phyloP scores from a whole-genome alignment of 1,140 invertebrate genomes.

The Drosophila quadrilineata region DNA sequence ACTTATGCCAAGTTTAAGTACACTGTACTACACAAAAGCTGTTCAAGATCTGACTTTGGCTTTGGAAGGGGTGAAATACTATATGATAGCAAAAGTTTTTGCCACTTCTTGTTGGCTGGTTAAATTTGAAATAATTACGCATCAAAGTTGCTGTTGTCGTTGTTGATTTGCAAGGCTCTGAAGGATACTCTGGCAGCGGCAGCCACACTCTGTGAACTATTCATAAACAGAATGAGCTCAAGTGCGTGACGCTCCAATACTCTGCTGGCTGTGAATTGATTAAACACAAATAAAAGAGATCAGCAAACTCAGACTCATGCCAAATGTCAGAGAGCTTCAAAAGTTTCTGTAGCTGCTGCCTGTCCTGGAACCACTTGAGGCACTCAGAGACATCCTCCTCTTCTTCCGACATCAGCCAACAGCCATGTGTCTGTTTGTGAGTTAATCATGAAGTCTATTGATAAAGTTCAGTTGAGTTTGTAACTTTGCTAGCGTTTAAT shows the following conservation, averaged over 20 bases:
- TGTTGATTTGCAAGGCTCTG: slow-evolving; percentile 38
- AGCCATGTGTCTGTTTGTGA: slow-evolving; percentile 14
- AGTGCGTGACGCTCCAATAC: slow-evolving; percentile 61
- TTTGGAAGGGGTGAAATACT: slow-evolving; percentile 14
- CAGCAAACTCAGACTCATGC: slow-evolving; percentile 40
- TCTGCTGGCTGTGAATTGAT: slow-evolving; percentile 41
- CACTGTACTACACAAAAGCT: slow-evolving; percentile 12
- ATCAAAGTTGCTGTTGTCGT: too few species aligned
- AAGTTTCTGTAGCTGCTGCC: slow-evolving; percentile 22
- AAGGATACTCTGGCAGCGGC: slow-evolving; percentile 6
- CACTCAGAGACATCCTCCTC: too few species aligned
- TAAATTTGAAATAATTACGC: slow-evolving; percentile 60
- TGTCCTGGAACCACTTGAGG: too few species aligned
- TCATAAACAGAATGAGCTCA: slow-evolving; percentile 11
- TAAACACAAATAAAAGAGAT: slow-evolving; percentile 50
- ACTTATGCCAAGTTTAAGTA: slow-evolving; percentile 15
- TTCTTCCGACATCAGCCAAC: too few species aligned
- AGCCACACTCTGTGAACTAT: neutral
- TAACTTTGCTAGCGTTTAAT: slow-evolving; percentile 55
- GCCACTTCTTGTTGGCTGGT: slow-evolving; percentile 23
- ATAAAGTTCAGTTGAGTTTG: slow-evolving; percentile 65
- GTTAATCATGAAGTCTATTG: slow-evolving; percentile 74
- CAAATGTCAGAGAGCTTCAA: neutral
- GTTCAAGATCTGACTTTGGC: slow-evolving; percentile 9
- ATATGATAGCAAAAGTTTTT: slow-evolving; percentile 52